phyloP scores from a whole-genome alignment of 2,797 vertebrate species.

The Sternotherus odoratus region DNA sequence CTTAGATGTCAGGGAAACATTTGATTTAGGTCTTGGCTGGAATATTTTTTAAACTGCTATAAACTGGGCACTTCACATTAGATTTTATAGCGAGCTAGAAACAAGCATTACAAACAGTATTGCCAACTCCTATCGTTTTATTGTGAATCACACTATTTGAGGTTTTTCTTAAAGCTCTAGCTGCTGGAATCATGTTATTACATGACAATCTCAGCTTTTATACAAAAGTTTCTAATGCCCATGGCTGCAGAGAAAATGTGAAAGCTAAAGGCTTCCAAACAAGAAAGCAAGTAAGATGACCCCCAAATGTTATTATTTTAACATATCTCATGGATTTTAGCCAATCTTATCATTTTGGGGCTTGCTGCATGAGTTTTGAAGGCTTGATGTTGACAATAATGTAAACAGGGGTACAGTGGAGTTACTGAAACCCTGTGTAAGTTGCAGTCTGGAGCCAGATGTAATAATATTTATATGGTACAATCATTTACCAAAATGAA shows the following conservation, averaged over 20 bases:
- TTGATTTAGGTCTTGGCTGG: conserved; percentile 10
- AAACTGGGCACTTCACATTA: conserved; percentile 11
- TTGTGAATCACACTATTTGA: conserved; percentile 34
- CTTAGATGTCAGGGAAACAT: conserved; percentile 51
- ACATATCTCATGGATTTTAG: background rate
- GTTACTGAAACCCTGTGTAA: background rate
- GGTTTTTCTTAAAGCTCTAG: conserved; percentile 38
- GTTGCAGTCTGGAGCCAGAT: background rate
- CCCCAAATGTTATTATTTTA: background rate
- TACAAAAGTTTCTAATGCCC: background rate
- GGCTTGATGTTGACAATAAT: background rate
- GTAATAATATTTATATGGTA: background rate
- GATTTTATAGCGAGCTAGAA: conserved; percentile 34
- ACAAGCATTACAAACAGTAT: conserved; percentile 28
- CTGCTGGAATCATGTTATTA: conserved; percentile 22
- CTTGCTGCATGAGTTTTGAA: fast-evolving
- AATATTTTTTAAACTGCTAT: conserved; percentile 57
- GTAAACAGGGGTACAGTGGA: fast-evolving
- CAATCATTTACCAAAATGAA: background rate
- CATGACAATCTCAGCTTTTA: conserved; percentile 30
- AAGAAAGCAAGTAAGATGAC: background rate
- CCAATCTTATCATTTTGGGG: background rate
- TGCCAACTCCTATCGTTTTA: conserved; percentile 33
- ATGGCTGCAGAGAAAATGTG: background rate
- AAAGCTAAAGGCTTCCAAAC: background rate